A percentile compares a stretch with the other conserved stretches of the same genome.
Conservation (phyloP, 2,797 vertebrate genomes). For the Gobio occitaniae region DNA sequence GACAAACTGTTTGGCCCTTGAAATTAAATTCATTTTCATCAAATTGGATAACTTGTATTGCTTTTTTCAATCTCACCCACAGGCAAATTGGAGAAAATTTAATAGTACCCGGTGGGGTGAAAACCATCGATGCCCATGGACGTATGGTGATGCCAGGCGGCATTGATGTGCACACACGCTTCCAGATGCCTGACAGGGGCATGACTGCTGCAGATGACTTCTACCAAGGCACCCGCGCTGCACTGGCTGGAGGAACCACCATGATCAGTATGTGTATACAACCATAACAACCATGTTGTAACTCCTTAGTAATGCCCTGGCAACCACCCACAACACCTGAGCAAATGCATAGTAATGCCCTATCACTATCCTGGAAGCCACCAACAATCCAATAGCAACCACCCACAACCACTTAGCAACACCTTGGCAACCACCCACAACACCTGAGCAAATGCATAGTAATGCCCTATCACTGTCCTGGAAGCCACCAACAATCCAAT, state of each 20-base stretch:
- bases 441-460: background rate
- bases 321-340: background rate
- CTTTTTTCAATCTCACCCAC: conserved; percentile 16
- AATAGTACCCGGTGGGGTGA: conserved; percentile 96
- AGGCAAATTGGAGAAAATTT: conserved; percentile 99
- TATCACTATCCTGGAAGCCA: no score
- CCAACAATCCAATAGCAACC: background rate
- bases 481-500: background rate
- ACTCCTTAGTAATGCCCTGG: background rate
- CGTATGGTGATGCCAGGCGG: conserved; percentile 96
- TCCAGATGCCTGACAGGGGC: conserved; percentile 97
- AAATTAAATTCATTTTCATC: background rate
- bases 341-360: background rate
- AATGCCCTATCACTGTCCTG: background rate
- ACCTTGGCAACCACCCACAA: background rate
- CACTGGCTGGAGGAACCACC: conserved; percentile 92
- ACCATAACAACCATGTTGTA: background rate
- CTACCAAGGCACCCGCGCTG: conserved; percentile 94
- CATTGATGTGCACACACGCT: conserved; percentile 94
- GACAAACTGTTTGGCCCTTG: background rate
- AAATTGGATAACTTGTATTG: background rate
- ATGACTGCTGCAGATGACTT: conserved; percentile 95
- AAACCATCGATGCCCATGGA: conserved; percentile 94
- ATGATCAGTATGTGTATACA: conserved; percentile 90
- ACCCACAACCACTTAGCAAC: background rate